Evolutionary conservation across 2,113 vertebrate species (phyloP).

Genomic region (Corynorhinus townsendii): DNA sequence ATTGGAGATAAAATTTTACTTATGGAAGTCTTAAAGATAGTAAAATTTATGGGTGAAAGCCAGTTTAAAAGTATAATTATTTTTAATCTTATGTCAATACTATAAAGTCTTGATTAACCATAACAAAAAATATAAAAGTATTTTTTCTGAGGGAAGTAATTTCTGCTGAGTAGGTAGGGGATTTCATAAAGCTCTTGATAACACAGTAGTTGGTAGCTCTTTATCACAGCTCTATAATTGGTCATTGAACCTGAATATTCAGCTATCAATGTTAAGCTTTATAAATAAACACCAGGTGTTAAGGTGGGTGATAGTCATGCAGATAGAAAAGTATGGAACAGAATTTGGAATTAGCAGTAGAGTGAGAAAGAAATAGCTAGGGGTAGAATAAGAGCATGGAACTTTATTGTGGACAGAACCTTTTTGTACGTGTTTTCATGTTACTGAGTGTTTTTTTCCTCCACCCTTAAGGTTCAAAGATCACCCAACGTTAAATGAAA

Average conservation of each 20-base stretch:
- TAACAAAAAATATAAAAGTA: conserved; percentile 14
- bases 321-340: neutral
- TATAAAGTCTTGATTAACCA: conserved; percentile 3
- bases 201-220: neutral
- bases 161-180: neutral
- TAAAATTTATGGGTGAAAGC: neutral
- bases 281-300: neutral
- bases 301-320: neutral
- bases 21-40: neutral
- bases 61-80: neutral
- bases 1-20: conserved; percentile 28
- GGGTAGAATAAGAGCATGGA: neutral
- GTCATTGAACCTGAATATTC: neutral
- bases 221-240: neutral
- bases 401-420: neutral
- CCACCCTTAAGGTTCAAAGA: conserved; percentile 93
- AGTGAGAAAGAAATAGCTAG: neutral
- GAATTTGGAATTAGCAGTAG: neutral
- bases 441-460: neutral
- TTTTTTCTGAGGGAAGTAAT: conserved; percentile 23
- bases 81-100: conserved; percentile 16
- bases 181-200: conserved; percentile 25
- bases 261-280: neutral
- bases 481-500: conserved; percentile 97
- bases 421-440: conserved; percentile 15